Percentiles rank a stretch among this genome's conserved stretches.
Conservation (phyloP, 2,113 vertebrate species). For the Elephas maximus region DNA sequence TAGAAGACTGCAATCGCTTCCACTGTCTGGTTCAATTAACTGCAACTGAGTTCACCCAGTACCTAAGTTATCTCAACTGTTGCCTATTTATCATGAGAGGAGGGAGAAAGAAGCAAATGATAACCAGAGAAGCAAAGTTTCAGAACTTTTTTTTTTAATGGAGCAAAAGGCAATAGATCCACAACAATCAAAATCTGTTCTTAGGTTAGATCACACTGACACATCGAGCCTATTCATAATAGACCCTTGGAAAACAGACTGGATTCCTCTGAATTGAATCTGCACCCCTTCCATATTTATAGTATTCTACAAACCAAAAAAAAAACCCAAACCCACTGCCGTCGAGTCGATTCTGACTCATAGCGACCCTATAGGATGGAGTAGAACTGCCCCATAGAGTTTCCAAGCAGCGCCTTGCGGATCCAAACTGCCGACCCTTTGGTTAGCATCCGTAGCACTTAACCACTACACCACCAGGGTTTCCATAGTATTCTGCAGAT, state of each 20-base stretch:
- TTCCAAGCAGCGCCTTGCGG: too few species aligned
- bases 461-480: too few species aligned
- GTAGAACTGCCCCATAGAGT: too few species aligned
- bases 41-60: background rate
- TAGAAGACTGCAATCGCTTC: background rate
- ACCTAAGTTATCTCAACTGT: background rate
- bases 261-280: background rate
- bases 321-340: too few species aligned
- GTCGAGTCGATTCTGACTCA: too few species aligned
- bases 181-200: background rate
- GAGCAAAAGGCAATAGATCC: background rate
- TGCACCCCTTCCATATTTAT: background rate
- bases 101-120: constrained; percentile 33
- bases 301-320: background rate
- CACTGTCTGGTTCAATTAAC: background rate
- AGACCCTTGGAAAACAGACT: constrained; percentile 15
- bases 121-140: background rate
- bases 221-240: background rate
- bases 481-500: background rate
- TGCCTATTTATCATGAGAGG: background rate
- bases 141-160: background rate
- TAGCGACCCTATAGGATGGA: too few species aligned
- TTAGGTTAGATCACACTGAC: background rate
- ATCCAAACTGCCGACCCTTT: too few species aligned
- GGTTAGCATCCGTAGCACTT: too few species aligned